Evolutionary conservation across 2,888 invertebrate species (phyloP), one percentile per base, ranked within the genome.

Genomic region (Heteromurus nitidus): DNA sequence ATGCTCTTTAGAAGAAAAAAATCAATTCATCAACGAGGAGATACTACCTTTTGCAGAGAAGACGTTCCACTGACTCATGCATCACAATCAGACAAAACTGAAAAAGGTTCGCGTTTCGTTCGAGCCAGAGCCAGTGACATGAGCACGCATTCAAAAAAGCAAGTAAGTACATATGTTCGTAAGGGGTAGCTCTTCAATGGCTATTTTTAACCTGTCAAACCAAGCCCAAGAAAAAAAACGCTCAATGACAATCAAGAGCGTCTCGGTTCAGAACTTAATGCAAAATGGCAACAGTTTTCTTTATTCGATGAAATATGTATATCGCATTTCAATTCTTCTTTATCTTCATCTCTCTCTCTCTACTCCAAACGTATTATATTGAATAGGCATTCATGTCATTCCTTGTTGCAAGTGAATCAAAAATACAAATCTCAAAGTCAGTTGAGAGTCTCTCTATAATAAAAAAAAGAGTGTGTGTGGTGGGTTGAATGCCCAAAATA

Each of bases 401-500:
- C 22, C 22, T 53, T 22, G 18, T 22, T 26, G 26, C 13, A n/a
- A 60, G 28, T n/a, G 30, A 60, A 42, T 55, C 20, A 42, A 64
- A 42, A n/a, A n/a, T n/a, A n/a, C n/a, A n/a, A n/a, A n/a, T n/a
- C 42, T 64, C 64, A 64, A 36, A 64, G 62, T 62, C 62, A 62
- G 62, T 31, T 62, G 31, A n/a, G n/a, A 62, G 20, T 55, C 62
- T n/a, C n/a, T n/a, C n/a, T n/a, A n/a, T n/a, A n/a, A 62, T n/a
- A 30, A 62, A 30, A 62, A 26, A 55, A n/a, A 36, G 36, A 36
- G 36, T 68, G 50, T 28, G n/a, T 31, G 55, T 42, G 53, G 55
- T 58, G 75, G 75, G 75, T 75, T 75, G 75, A 75, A 75, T 75
- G 67, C 67, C 75, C 75, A 75, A 67, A 75, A 75, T 75, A 75